Conservation (phyloP, 2,797 vertebrate genomes). For the Syndactyla subalaris region DNA sequence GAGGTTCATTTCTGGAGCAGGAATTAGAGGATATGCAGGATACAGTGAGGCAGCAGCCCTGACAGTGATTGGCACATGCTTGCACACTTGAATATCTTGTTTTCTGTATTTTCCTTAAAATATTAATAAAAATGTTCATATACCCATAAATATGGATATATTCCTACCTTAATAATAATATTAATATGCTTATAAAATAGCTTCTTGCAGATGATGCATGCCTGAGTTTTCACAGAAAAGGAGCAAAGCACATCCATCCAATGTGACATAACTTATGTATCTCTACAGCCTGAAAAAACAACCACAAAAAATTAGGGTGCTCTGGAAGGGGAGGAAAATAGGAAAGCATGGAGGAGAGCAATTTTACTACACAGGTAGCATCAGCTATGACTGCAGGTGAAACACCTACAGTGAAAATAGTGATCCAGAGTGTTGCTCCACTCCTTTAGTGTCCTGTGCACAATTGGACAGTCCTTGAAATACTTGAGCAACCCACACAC, state of each 20-base stretch:
- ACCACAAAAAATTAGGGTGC: background rate
- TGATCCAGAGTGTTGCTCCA: background rate
- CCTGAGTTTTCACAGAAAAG: background rate
- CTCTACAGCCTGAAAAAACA: background rate
- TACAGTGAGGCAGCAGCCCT: background rate
- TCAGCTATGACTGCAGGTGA: background rate
- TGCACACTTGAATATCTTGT: background rate
- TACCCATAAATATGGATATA: background rate
- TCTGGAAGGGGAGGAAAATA: background rate
- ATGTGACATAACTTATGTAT: background rate
- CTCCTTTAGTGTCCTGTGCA: background rate
- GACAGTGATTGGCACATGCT: background rate
- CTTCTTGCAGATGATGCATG: background rate
- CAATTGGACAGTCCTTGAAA: background rate
- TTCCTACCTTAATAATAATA: background rate
- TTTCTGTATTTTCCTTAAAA: background rate
- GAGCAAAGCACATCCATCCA: background rate
- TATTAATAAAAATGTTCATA: background rate
- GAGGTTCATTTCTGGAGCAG: background rate
- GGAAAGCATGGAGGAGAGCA: background rate
- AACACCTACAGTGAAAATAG: background rate
- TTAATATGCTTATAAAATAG: background rate
- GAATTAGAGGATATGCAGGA: background rate
- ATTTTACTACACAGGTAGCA: background rate
- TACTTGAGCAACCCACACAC: rapidly evolving